Base-by-base conservation (phyloP, 2,888 invertebrate species). In the Stenodema calcarata region DNA sequence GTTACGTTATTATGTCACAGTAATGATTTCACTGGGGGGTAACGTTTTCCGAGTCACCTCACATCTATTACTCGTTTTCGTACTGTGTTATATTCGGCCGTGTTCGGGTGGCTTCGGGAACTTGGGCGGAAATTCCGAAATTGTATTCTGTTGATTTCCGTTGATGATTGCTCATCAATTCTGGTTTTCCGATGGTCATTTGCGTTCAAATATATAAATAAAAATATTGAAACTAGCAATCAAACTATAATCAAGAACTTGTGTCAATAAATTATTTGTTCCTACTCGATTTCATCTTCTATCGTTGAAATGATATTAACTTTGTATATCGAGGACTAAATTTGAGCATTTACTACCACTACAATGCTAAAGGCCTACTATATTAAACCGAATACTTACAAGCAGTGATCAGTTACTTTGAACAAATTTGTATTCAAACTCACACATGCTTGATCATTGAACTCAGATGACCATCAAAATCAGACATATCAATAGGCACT, bases 61-160 rank as follows among this genome's bases (percentile, higher is more conserved):
- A 11, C 23, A 35, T 4, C 35, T 35, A 35, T 69, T 41, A 69
- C 18, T 23, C 18, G 27, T 62, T 18, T 62, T 9, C 23, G 23
- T 18, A 62, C n/a, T 62, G 62, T 23, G 23, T 62, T 23, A 16
- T 73, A 41, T 41, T 73, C 73, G 73, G 73, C 35, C 73, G 73
- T 73, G 73, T 73, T 73, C 73, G 73, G 73, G 73, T 73, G 73
- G 73, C 73, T 41, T 73, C 62, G 62, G 62, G 62, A 62, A 62
- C 23, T 35, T 54, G 11, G 16, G 62, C 62, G 23, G 18, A 62
- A 62, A 18, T 62, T 62, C 23, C 62, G 62, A 23, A 14, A 16
- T 50, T 62, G 1, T 62, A 23, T 62, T 27, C 27, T 50, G n/a
- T 27, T 23, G 18, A 18, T 62, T 62, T 27, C 62, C 62, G 27